A percentile compares a stretch with the other conserved stretches of the same genome.
Evolutionary conservation across 2,797 vertebrate genomes (phyloP).

Genomic region (Peromyscus eremicus): DNA sequence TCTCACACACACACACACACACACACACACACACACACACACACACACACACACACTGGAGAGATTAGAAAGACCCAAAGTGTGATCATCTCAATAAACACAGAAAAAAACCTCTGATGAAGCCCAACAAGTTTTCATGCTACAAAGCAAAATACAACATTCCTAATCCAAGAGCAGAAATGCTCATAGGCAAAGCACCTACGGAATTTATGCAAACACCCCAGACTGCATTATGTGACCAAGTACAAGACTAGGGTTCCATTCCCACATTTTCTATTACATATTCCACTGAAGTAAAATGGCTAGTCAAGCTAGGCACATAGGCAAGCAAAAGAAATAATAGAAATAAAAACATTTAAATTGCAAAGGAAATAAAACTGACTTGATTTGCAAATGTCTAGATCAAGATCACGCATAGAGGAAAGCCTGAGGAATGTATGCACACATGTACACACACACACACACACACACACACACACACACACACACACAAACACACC

Average conservation of each 20-base stretch:
- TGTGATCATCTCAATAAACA: neutral
- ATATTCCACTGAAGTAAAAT: neutral
- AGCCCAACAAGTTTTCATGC: neutral
- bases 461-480: neutral
- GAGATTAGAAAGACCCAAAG: neutral
- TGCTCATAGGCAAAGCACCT: neutral
- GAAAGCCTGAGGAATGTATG: neutral
- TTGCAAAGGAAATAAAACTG: neutral
- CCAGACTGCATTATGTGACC: neutral
- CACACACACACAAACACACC: neutral
- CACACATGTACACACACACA: neutral
- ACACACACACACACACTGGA: neutral
- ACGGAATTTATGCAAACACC: neutral
- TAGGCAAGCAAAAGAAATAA: constrained; percentile 6
- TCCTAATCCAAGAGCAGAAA: neutral
- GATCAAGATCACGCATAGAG: neutral
- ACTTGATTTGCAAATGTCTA: neutral
- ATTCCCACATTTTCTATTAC: neutral
- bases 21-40: neutral
- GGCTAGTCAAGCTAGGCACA: neutral
- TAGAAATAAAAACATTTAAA: neutral
- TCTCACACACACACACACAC: neutral
- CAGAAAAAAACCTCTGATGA: constrained; percentile 26
- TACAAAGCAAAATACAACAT: neutral
- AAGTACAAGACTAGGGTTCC: neutral